Conservation (phyloP, 2,797 vertebrate species). For the Champsocephalus esox region DNA sequence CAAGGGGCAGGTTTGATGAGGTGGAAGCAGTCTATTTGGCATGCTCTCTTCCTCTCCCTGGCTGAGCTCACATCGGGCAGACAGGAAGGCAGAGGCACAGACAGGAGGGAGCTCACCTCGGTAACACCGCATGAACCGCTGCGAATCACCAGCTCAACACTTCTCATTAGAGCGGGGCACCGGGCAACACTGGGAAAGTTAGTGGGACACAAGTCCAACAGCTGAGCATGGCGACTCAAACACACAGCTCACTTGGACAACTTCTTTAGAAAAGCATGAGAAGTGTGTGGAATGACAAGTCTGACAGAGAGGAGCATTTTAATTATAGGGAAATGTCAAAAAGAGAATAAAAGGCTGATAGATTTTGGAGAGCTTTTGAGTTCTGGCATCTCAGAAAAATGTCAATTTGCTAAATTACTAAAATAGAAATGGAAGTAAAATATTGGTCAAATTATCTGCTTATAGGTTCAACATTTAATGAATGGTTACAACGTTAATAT, state of each 20-base stretch:
- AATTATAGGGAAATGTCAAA: neutral
- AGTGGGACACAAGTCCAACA: constrained; percentile 30
- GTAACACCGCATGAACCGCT: constrained; percentile 44
- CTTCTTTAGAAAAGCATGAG: constrained; percentile 7
- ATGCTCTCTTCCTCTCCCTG: constrained; percentile 47
- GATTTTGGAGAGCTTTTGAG: neutral
- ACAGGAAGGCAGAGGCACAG: constrained; percentile 60
- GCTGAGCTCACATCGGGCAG: constrained; percentile 55
- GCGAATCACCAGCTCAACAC: constrained; percentile 59
- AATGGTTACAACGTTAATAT: no score
- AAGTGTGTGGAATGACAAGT: constrained; percentile 29
- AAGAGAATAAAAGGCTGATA: neutral
- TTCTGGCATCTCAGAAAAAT: neutral
- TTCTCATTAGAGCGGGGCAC: constrained; percentile 53
- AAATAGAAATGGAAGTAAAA: neutral
- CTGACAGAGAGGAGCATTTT: constrained; percentile 28
- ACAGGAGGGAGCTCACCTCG: constrained; percentile 58
- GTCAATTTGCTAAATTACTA: neutral
- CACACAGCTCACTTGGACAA: neutral
- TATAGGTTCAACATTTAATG: no score
- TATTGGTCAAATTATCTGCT: neutral
- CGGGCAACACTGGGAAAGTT: constrained; percentile 19
- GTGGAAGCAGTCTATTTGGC: constrained; percentile 78
- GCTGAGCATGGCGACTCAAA: constrained; percentile 33
- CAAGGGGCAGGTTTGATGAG: constrained; percentile 71